Evolutionary conservation across 2,888 invertebrate genomes (phyloP).

Genomic region (Carabus problematicus): DNA sequence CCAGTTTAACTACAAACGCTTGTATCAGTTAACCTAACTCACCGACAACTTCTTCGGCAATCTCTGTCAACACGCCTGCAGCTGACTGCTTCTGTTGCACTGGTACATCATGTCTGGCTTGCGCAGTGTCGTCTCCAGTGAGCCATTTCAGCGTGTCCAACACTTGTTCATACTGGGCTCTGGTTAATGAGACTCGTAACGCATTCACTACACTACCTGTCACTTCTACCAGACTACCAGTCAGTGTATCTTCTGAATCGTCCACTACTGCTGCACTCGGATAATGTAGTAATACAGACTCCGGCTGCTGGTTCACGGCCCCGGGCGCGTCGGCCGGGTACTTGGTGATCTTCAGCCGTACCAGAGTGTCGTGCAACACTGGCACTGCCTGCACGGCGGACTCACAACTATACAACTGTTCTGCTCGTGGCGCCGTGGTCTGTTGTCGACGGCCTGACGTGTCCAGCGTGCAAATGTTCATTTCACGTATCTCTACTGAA

Average conservation of each 20-base stretch:
- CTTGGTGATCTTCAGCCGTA: constrained; percentile 73
- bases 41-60: constrained; percentile 28
- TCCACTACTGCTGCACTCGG: neutral
- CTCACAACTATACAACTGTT: constrained; percentile 72
- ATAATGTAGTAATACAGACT: neutral
- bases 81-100: constrained; percentile 49
- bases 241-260: neutral
- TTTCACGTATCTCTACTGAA: constrained; percentile 79
- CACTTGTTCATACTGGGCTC: constrained; percentile 89
- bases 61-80: constrained; percentile 51
- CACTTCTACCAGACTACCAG: constrained; percentile 61
- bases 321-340: constrained; percentile 45
- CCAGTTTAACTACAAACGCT: too few relatives aligned
- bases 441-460: constrained; percentile 59
- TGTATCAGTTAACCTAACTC: constrained; percentile 8
- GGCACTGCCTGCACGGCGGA: constrained; percentile 73
- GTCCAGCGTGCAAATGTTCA: constrained; percentile 85
- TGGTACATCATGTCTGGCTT: constrained; percentile 55
- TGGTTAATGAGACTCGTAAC: constrained; percentile 83
- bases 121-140: constrained; percentile 52
- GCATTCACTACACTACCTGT: constrained; percentile 83
- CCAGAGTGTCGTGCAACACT: constrained; percentile 87
- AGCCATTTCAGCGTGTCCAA: constrained; percentile 70
- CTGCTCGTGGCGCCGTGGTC: constrained; percentile 45
- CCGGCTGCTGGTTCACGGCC: too few relatives aligned